These are phyloP conservation scores for Dascillus cervinus DNA, from an alignment of 2,888 invertebrate genomes.

Conservation along the genomic window DNA sequence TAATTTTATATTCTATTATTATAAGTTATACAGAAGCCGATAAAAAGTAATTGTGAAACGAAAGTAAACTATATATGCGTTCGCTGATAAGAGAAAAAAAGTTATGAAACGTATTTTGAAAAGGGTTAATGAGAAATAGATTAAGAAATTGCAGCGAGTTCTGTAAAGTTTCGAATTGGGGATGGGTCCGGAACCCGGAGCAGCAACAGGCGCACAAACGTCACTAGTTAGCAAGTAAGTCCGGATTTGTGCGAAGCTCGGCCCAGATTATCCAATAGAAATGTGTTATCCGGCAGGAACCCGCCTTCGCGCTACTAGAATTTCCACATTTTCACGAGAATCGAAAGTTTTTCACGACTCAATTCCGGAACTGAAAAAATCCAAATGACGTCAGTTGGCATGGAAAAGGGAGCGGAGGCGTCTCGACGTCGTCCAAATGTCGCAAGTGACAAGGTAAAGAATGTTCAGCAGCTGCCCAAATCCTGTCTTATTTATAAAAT, in stretches of 20 bases:
- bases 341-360: too few species aligned
- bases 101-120: too few species aligned
- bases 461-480: conserved; percentile 29
- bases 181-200: conserved; percentile 32
- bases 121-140: too few species aligned
- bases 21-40: not conserved
- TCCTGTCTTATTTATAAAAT: conserved; percentile 22
- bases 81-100: conserved; percentile 4
- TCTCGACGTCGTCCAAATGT: conserved; percentile 29
- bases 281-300: conserved; percentile 35
- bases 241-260: conserved; percentile 41
- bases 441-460: conserved; percentile 30
- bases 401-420: conserved; percentile 25
- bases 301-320: conserved; percentile 32
- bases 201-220: conserved; percentile 38
- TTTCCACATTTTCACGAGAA: conserved; percentile 22
- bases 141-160: too few species aligned
- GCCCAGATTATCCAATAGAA: conserved; percentile 43
- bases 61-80: conserved; percentile 1
- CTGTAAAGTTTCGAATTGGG: too few species aligned
- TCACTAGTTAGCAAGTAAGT: conserved; percentile 37
- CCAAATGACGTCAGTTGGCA: conserved; percentile 21
- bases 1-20: conserved; percentile 4
- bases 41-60: conserved; percentile 2
- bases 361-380: too few species aligned